Evolutionary conservation across 2,797 vertebrate species (phyloP).

Genomic region (Catostomus latipinnis): DNA sequence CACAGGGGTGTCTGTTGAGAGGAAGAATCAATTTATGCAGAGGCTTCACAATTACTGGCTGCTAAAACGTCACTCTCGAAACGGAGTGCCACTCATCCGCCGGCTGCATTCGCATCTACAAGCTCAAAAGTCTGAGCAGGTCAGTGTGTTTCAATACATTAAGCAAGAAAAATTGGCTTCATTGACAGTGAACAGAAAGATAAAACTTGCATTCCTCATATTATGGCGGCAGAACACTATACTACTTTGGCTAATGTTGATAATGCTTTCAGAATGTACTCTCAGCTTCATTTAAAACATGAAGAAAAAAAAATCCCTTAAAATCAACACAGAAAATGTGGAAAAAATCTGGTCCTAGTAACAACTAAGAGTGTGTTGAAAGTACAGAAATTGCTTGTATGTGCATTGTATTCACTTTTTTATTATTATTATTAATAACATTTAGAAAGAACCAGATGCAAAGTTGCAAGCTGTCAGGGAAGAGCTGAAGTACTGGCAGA

Average conservation of each 20-base stretch:
- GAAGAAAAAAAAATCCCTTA: too few species aligned
- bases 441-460: conserved; percentile 90
- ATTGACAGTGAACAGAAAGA: background rate
- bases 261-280: too few species aligned
- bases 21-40: conserved; percentile 98
- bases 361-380: background rate
- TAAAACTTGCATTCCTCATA: background rate
- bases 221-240: background rate
- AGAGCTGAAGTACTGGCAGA: conserved; percentile 98
- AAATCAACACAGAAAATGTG: background rate
- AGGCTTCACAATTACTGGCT: conserved; percentile 98
- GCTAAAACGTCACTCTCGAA: conserved; percentile 94
- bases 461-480: conserved; percentile 91
- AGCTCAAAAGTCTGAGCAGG: conserved; percentile 92
- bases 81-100: conserved; percentile 94
- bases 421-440: conserved; percentile 14
- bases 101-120: conserved; percentile 93
- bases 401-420: background rate
- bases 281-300: too few species aligned
- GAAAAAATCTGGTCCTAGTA: background rate
- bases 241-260: too few species aligned
- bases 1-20: conserved; percentile 92
- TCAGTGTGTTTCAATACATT: conserved; percentile 58
- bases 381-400: background rate
- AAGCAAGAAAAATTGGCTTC: background rate